Evolutionary conservation across 2,113 vertebrate genomes (phyloP).

Genomic region (Vombatus ursinus): DNA sequence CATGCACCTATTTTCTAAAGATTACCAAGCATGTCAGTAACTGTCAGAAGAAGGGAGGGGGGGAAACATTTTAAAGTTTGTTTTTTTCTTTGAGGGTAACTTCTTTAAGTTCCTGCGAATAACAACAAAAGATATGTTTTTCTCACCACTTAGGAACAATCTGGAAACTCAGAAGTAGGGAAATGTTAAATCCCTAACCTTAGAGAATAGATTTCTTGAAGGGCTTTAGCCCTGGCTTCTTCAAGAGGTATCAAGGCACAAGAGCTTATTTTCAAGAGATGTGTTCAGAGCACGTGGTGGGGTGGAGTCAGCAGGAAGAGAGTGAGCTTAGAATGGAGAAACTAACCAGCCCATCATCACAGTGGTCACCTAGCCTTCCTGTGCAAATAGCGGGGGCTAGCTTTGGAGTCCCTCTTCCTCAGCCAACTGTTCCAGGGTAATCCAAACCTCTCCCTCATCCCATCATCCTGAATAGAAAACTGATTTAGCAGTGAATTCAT

Average conservation of each 20-base stretch:
- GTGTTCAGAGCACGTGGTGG: conserved; percentile 12
- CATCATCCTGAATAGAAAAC: neutral
- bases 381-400: neutral
- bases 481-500: conserved; percentile 33
- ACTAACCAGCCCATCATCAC: fast-evolving
- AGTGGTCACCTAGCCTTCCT: neutral
- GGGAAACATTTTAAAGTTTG: conserved; percentile 53
- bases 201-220: conserved; percentile 62
- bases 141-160: neutral
- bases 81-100: conserved; percentile 62
- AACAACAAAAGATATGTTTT: neutral
- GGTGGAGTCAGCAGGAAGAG: conserved; percentile 56
- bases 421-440: conserved; percentile 17
- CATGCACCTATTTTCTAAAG: conserved; percentile 69
- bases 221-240: conserved; percentile 63
- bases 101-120: conserved; percentile 36
- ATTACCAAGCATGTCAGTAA: conserved; percentile 62
- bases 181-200: conserved; percentile 63
- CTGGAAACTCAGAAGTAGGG: conserved; percentile 50
- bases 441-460: neutral
- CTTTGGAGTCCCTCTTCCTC: neutral
- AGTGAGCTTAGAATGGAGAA: neutral
- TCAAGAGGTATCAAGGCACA: conserved; percentile 48
- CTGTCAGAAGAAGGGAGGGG: conserved; percentile 49
- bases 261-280: conserved; percentile 53